phyloP scores from a whole-genome alignment of 1,140 invertebrate species.

The Hypothenemus hampei region DNA sequence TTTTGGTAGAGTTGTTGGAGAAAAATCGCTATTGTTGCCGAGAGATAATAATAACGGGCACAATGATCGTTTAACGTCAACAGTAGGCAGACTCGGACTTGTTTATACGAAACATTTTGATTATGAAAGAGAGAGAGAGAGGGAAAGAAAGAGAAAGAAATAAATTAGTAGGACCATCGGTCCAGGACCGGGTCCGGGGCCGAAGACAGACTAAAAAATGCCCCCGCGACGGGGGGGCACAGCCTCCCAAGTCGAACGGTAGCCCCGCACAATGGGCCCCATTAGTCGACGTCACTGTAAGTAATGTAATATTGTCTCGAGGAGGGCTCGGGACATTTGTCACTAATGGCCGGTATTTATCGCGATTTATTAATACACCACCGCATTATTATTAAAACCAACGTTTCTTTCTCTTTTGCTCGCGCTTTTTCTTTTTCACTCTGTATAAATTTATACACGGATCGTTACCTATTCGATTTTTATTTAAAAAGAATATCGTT shows the following conservation, averaged over 20 bases:
- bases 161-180: too few species aligned
- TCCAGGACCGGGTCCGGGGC: constrained; percentile 7
- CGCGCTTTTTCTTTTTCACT: too few species aligned
- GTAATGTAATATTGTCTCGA: constrained; percentile 35
- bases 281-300: constrained; percentile 31
- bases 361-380: constrained; percentile 28
- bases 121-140: too few species aligned
- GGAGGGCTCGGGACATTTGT: constrained; percentile 29
- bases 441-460: too few species aligned
- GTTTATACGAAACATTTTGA: too few species aligned
- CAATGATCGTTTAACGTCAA: constrained; percentile 16
- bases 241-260: constrained; percentile 33
- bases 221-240: constrained; percentile 21
- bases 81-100: constrained; percentile 12
- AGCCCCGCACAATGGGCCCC: constrained; percentile 31
- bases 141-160: too few species aligned
- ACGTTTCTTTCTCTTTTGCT: constrained; percentile 14
- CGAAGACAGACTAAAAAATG: constrained; percentile 33
- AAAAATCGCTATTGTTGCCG: constrained; percentile 21
- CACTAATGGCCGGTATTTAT: constrained; percentile 30
- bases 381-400: too few species aligned
- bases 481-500: constrained; percentile 18
- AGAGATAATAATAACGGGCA: constrained; percentile 18
- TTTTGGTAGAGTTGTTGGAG: too few species aligned
- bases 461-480: constrained; percentile 8